Conservation (phyloP, 2,113 vertebrate genomes). For the Cynocephalus volans region DNA sequence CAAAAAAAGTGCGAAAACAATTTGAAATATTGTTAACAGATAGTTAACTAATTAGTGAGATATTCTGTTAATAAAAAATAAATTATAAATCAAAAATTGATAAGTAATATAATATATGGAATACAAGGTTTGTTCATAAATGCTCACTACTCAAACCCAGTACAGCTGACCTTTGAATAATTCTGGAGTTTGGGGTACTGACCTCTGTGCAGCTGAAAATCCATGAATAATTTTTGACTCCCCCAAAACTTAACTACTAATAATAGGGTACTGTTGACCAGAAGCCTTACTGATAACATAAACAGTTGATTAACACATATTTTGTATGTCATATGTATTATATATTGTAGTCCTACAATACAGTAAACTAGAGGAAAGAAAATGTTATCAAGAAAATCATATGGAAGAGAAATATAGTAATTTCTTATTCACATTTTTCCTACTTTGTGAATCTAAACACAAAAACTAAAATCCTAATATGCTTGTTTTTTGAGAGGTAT, state of each 20-base stretch:
- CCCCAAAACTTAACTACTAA: too few species aligned
- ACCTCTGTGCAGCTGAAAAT: too few species aligned
- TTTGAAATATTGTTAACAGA: neutral
- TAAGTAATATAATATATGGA: neutral
- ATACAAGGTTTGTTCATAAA: neutral
- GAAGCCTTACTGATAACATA: too few species aligned
- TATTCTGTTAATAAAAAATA: neutral
- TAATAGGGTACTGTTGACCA: too few species aligned
- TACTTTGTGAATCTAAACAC: conserved; percentile 37
- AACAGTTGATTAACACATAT: too few species aligned
- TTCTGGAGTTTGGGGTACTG: too few species aligned
- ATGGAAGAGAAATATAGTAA: neutral
- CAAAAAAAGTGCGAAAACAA: neutral
- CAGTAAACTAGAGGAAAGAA: too few species aligned
- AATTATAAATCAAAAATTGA: neutral
- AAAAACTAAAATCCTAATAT: conserved; percentile 33
- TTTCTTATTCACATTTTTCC: conserved; percentile 58
- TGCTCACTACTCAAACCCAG: neutral
- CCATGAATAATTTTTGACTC: too few species aligned
- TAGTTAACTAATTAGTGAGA: neutral
- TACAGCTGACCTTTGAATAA: too few species aligned
- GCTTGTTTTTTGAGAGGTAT: neutral
- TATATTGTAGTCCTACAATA: too few species aligned
- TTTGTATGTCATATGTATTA: too few species aligned
- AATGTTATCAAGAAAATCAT: too few species aligned